Base-by-base conservation (phyloP, 2,797 vertebrate species). In the Xyrichtys novacula region DNA sequence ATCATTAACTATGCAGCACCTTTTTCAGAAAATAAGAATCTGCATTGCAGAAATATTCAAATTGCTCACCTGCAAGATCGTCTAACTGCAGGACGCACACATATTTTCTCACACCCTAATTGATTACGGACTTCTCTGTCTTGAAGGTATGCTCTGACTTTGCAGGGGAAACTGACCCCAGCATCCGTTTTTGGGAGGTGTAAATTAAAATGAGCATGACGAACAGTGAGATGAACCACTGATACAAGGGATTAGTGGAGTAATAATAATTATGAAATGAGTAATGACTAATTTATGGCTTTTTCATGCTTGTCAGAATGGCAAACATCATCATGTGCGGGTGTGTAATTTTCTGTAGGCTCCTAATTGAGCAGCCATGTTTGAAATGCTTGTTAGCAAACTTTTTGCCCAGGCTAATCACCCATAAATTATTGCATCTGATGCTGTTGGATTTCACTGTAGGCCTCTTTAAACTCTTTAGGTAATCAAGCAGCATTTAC, bases 261-360 rank as follows among this genome's bases (percentile, higher is more conserved):
- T 66, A 28, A 57, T 56, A 65, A 81, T 80, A 86, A 89, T 86
- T 63, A 81, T 42, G 59, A 67, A 72, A 38, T n/a, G 68, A 73
- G 77, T 80, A 76, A 84, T 80, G 72, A 72, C 69, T 83, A 68
- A 85, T 88, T 85, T 78, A 65, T 66, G 67, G 81, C 74, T 52
- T 80, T 34, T 77, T 62, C 81, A 84, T 72, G 86, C 83, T 64
- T 83, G 90, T 90, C 85, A 68, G 52, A 34, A 65, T 39, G 49
- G 46, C 69, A 84, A 79, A 74, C 79, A 59, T 81, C 75, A 81
- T 67, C 66, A 72, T 57, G 63, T 10, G 58, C 43, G 39, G 60
- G 60, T 46, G 75, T 71, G 71, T 70, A 28, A 42, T 56, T 75
- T 74, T 57, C 32, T 60, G 63, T 3, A 71, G 57, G 25, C 20